Conservation (phyloP, 2,797 vertebrate species). For the Gallinago stenura region DNA sequence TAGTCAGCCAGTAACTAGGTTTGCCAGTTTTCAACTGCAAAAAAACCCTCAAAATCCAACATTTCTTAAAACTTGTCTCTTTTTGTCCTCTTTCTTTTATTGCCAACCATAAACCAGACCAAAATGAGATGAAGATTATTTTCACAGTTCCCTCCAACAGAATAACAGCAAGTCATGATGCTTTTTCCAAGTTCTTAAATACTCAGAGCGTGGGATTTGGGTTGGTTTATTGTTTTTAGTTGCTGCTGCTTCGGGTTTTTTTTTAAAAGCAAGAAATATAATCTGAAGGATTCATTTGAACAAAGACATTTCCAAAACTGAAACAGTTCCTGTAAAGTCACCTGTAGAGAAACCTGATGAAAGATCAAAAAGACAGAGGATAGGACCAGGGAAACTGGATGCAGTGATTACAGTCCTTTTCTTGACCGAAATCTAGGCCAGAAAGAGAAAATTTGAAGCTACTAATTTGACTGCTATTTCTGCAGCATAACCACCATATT, state of each 20-base stretch:
- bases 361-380: neutral
- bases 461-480: neutral
- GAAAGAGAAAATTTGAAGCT: neutral
- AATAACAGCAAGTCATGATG: neutral
- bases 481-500: neutral
- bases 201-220: neutral
- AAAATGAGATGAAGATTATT: neutral
- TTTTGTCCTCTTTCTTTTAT: neutral
- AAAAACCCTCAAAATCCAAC: accelerated
- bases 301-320: neutral
- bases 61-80: neutral
- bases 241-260: neutral
- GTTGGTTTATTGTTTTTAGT: no score
- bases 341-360: neutral
- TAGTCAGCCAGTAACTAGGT: neutral
- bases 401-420: neutral
- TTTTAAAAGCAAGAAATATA: neutral
- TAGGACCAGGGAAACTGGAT: neutral
- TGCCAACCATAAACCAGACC: neutral
- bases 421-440: neutral
- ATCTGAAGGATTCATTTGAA: neutral
- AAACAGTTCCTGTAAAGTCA: neutral
- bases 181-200: neutral
- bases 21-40: neutral
- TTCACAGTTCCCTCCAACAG: neutral